Conservation (phyloP, 2,888 invertebrate genomes). For the Cataglyphis livida region DNA sequence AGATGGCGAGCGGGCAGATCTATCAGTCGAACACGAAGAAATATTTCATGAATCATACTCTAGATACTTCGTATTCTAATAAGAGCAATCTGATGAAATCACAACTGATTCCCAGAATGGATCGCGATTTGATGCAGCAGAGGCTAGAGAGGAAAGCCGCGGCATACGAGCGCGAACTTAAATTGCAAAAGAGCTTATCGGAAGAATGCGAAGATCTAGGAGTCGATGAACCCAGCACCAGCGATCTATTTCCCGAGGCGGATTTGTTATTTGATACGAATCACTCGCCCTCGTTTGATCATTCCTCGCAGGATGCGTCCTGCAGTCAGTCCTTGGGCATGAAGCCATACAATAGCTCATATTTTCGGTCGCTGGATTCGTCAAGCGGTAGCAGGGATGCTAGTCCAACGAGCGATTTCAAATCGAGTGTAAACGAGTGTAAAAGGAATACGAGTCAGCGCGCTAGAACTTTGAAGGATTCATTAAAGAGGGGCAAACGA, state of each 20-base stretch:
- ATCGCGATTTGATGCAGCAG: conserved; percentile 80
- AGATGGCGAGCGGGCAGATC: conserved; percentile 80
- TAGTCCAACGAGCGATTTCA: conserved; percentile 85
- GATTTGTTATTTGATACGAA: conserved; percentile 91
- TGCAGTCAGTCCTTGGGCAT: conserved; percentile 83
- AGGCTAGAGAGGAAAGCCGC: conserved; percentile 85
- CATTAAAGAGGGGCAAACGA: conserved; percentile 69
- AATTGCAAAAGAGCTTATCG: conserved; percentile 90
- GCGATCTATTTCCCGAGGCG: conserved; percentile 92
- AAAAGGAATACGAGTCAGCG: conserved; percentile 77
- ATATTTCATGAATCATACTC: conserved; percentile 82
- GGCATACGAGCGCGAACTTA: conserved; percentile 87
- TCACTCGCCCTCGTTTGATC: conserved; percentile 90
- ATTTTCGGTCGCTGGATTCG: conserved; percentile 84
- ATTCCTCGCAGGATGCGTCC: conserved; percentile 86
- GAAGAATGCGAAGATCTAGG: conserved; percentile 93
- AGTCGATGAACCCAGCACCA: conserved; percentile 93
- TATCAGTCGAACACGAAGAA: conserved; percentile 82
- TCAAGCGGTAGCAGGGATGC: conserved; percentile 85
- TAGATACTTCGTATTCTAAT: conserved; percentile 80
- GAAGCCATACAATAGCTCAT: conserved; percentile 81
- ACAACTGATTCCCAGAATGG: conserved; percentile 77
- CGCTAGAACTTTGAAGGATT: conserved; percentile 72
- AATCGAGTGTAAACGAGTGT: conserved; percentile 74
- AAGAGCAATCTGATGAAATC: conserved; percentile 76